Evolutionary conservation across 2,113 vertebrate genomes (phyloP).

Genomic region (Cheirogaleus medius): DNA sequence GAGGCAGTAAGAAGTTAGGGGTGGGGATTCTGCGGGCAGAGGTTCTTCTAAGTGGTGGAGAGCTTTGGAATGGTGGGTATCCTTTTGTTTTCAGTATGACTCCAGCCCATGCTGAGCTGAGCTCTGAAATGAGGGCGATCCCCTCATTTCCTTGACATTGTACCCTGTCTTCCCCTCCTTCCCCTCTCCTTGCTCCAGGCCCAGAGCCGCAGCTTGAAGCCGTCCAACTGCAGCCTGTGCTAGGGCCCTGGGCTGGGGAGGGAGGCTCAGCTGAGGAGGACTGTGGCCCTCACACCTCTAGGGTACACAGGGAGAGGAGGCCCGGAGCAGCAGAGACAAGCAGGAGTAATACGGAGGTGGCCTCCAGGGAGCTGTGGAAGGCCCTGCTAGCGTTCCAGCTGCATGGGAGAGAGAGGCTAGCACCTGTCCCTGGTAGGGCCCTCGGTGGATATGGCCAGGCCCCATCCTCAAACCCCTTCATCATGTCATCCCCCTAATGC

Average conservation of each 20-base stretch:
- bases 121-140: neutral
- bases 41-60: neutral
- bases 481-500: neutral
- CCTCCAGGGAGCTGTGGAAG: constrained; percentile 8
- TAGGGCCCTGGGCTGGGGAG: constrained; percentile 78
- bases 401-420: neutral
- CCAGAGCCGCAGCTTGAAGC: constrained; percentile 79
- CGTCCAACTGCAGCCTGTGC: constrained; percentile 85
- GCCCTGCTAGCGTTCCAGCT: neutral
- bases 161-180: constrained; percentile 2
- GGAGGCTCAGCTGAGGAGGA: constrained; percentile 64
- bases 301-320: constrained; percentile 54
- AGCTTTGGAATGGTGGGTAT: neutral
- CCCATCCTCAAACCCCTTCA: neutral
- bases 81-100: neutral
- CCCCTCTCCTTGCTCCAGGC: constrained; percentile 74
- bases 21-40: rapidly evolving
- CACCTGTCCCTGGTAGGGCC: neutral
- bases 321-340: constrained; percentile 44
- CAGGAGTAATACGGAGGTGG: neutral
- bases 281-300: constrained; percentile 72
- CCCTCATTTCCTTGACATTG: neutral
- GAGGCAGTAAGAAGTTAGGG: neutral
- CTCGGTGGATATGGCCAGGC: neutral
- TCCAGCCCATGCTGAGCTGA: neutral